Evolutionary conservation across 2,113 vertebrate genomes (phyloP), one percentile per base, ranked within the genome.

Genomic region (Corvus hawaiiensis): DNA sequence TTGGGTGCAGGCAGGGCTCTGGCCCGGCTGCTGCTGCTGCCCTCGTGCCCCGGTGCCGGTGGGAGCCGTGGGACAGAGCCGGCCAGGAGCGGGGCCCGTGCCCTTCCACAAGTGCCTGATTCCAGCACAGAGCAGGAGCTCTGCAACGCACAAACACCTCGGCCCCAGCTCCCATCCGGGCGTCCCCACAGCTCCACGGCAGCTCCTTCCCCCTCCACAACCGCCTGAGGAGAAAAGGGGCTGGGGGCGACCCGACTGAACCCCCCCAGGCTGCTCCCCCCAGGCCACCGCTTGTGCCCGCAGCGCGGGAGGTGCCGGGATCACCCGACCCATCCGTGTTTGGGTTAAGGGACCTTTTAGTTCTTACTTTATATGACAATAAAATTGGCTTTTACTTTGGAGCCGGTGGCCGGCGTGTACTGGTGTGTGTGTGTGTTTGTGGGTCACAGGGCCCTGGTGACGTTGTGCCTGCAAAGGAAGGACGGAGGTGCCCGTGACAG

Each of bases 81-180:
- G 16, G 61, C 26, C 9, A 7, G 90, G 69, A 58, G 71, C 43
- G 7, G 74, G 9, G 10, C 63, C 75, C 26, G 1, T 3, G 3
- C 75, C 84, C 81, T 72, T 90, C 92, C 91, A 49, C 89, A 95
- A 97, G 96, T 96, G 96, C 96, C 96, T 97, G 12, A 58, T 69
- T 64, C 83, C 83, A 76, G 71, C 28, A 10, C 85, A 69, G 84
- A 16, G 43, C 86, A 13, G 52, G 69, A 74, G 82, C 85, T 93
- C 78, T 64, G 90, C 71, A 3, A 87, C 12, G 74, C 94, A 77
- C 96, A 94, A 93, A 58, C 41, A 10, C 92, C 87, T 78, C 78
- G 9, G 75, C 41, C 72, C 49, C 93, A 39, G 78, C 75, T 74
- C 85, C 79, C 4, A 6, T 1, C 43, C 1, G 2, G 41, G 61